Conservation (phyloP, 2,113 vertebrate genomes). For the Monopterus albus region DNA sequence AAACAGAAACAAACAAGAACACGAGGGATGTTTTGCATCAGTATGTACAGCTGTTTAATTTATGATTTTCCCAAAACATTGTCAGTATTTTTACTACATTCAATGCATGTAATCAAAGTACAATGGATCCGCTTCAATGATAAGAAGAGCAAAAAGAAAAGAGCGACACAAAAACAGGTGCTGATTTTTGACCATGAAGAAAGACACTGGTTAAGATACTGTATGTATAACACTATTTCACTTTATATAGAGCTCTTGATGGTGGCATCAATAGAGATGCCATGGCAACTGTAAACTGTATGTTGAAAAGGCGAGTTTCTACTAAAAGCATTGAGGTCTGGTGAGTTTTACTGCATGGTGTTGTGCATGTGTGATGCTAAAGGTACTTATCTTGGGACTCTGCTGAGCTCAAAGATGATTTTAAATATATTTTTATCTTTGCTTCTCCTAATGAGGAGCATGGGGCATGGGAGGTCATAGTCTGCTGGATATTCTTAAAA, state of each 20-base stretch:
- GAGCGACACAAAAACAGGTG: slow-evolving; percentile 50
- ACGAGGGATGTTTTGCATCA: slow-evolving; percentile 59
- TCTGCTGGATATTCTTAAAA: slow-evolving; percentile 37
- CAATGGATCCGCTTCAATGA: slow-evolving; percentile 76
- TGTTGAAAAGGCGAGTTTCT: slow-evolving; percentile 48
- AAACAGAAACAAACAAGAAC: background rate
- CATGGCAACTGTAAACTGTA: slow-evolving; percentile 62
- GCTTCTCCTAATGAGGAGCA: slow-evolving; percentile 26
- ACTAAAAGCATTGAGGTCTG: slow-evolving; percentile 52
- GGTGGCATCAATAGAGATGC: slow-evolving; percentile 51
- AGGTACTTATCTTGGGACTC: slow-evolving; percentile 75
- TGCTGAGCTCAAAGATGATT: slow-evolving; percentile 31
- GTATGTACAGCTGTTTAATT: slow-evolving; percentile 85
- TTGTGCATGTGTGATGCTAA: slow-evolving; percentile 55
- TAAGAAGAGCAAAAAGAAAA: slow-evolving; percentile 48
- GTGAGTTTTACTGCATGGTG: slow-evolving; percentile 64
- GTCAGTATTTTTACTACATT: slow-evolving; percentile 80
- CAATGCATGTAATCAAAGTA: slow-evolving; percentile 81
- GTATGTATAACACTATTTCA: slow-evolving; percentile 57
- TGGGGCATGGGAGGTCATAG: slow-evolving; percentile 31
- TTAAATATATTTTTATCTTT: slow-evolving; percentile 4
- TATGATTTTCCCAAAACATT: slow-evolving; percentile 79
- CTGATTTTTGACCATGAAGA: slow-evolving; percentile 63
- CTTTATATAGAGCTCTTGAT: slow-evolving; percentile 44
- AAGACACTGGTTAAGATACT: slow-evolving; percentile 62